Base-by-base conservation (phyloP, 2,113 vertebrate species). In the Saguinus midas region DNA sequence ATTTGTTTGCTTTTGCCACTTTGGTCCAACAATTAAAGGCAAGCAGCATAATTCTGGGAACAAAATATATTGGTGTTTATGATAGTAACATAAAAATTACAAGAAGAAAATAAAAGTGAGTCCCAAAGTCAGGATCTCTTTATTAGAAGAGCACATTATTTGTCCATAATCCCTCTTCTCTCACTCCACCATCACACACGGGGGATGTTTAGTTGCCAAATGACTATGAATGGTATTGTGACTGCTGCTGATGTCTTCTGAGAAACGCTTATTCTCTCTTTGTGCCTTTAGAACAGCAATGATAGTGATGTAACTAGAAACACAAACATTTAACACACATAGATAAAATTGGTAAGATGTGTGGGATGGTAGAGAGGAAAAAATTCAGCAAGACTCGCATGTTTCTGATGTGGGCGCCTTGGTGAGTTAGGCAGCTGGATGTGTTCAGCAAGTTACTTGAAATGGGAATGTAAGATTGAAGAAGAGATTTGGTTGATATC, bases 61-160 rank as follows among this genome's bases (percentile, higher is more conserved):
- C 55, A 55, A 72, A 21, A 17, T 79, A 25, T 87, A n/a, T 61
- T 75, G 40, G 14, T 70, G 57, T 88, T 79, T 73, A 72, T 43
- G 23, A 93, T 66, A 90, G 45, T 73, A 64, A 86, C 92, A 50
- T 66, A 18, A 57, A 92, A 95, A 70, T 75, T 45, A 40, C 40
- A 48, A 84, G n/a, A 82, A 91, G 66, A 94, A 95, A 96, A 78
- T 90, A 82, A 75, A 96, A 92, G 17, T 58, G 29, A 84, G 37
- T 57, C 23, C 23, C 27, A 20, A 95, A 58, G 6, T 90, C 45
- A 76, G 4, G 43, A 17, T 12, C 20, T 90, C n/a, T 37, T 90
- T 90, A 70, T 58, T 12, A 78, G 94, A 18, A 37, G 8, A 45
- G 13, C 21, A 4, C 21, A 72, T 52, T 37, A 43, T 91, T 80